Evolutionary conservation across 2,797 vertebrate species (phyloP), one percentile per base, ranked within the genome.

Genomic region (Hirundo rustica): DNA sequence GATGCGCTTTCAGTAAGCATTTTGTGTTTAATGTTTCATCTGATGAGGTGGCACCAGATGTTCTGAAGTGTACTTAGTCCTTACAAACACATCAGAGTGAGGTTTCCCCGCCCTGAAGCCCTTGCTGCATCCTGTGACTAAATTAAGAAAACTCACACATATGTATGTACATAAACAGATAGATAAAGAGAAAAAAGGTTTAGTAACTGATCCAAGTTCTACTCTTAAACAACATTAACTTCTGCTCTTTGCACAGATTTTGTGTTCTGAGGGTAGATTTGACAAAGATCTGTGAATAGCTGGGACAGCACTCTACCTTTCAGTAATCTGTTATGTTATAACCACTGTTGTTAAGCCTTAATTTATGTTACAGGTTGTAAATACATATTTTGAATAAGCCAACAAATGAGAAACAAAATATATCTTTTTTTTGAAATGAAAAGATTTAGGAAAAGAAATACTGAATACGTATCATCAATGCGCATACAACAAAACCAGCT

Each of bases 1-100:
- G 21, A 64, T 34, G 26, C 0, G 0, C 32, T 67, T 76, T 53
- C 51, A 66, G 53, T 7, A 55, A 47, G 8, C 2, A 4, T 38
- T 95, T 76, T 1, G 7, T 11, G 12, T 51, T 77, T 83, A n/a
- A 82, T 87, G 10, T 66, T 77, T 74, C 48, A 66, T 34, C 45
- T 70, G 45, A 55, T 10, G 5, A 79, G 44, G 26, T 34, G 34
- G 77, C 25, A 70, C n/a, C 55, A 94, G 44, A 57, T 60, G n/a
- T 65, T 72, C 62, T 62, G 32, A 74, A 91, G 54, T 4, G n/a
- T 51, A 67, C 38, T 66, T 55, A 53, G 58, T 50, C 48, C 48
- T 88, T 47, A 89, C 12, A 78, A 79, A 90, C 58, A 53, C 40
- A 71, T 40, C 21, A 72, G 14, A 71, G 34, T 21, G 23, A 80